Evolutionary conservation across 2,888 invertebrate species (phyloP).

Genomic region (Steromphala cineraria): DNA sequence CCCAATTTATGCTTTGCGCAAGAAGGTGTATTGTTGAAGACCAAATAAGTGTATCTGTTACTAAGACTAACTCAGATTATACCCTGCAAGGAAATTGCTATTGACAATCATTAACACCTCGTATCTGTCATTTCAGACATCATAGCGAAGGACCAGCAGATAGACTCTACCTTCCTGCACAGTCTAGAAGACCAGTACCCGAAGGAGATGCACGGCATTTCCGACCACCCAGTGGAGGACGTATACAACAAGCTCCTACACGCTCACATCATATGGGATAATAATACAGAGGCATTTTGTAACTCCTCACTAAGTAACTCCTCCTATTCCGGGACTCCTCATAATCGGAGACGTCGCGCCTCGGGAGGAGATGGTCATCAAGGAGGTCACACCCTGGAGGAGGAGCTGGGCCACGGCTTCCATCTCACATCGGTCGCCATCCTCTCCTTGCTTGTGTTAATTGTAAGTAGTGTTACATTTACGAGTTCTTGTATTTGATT

Average conservation of each 20-base stretch:
- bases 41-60: too few relatives aligned
- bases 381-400: conserved; percentile 42
- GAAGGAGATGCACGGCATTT: background rate
- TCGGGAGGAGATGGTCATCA: background rate
- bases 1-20: too few relatives aligned
- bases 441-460: conserved; percentile 53
- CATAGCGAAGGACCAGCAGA: background rate
- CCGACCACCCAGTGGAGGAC: background rate
- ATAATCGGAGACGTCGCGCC: background rate
- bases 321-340: too few relatives aligned
- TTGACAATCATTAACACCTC: too few relatives aligned
- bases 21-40: too few relatives aligned
- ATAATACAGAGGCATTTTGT: too few relatives aligned
- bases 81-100: too few relatives aligned
- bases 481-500: too few relatives aligned
- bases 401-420: conserved; percentile 56
- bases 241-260: background rate
- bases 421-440: conserved; percentile 63
- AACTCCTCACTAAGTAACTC: too few relatives aligned
- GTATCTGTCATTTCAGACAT: background rate
- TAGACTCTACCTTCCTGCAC: background rate
- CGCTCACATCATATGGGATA: background rate
- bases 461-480: conserved; percentile 38
- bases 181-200: background rate
- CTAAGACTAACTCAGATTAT: too few relatives aligned